Base-by-base conservation (phyloP, 2,888 invertebrate species). In the Leucophora obtusa region DNA sequence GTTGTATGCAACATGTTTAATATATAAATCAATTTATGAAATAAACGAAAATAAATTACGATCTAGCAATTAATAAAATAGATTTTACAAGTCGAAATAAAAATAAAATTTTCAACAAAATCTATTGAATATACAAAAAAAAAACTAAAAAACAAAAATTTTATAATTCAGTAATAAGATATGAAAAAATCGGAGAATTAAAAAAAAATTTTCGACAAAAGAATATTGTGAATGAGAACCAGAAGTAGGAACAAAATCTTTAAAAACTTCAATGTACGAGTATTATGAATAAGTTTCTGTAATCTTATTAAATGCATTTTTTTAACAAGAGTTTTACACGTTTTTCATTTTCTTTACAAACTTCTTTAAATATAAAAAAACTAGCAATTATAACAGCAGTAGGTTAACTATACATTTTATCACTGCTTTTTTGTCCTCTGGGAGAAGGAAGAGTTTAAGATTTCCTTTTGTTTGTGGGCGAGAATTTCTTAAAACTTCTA, bases 311-410 rank as follows among this genome's bases (percentile, higher is more conserved):
- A 28, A 28, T 28, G 4, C 4, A 28, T 28, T 28, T 28, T 28
- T 28, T 28, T 28, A 28, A 28, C 28, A 28, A 28, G 4, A 28
- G 28, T 28, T 28, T 68, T 58, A 60, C 69, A 79, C 70, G 69
- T 82, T 28, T 28, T 53, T 77, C 75, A 63, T 72, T 77, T 83
- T 82, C 84, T 83, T 82, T 83, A 83, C 68, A 83, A 83, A 81
- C 79, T 11, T 28, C 28, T 38, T 38, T 10, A 2, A 38, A 38
- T 14, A 38, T 38, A 38, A 38, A 38, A 38, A 38, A 38, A 38
- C 10, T 11, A 38, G 11, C 10, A 38, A 11, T 38, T 11, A 4
- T 7, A 35, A 35, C 35, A 2, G 10, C 8, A 4, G 10, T n/a
- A n/a, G n/a, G n/a, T n/a, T n/a, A n/a, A n/a, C n/a, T n/a, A n/a